Percentiles rank a stretch among this genome's conserved stretches.
Evolutionary conservation across 2,888 invertebrate species (phyloP).

Genomic region (Pelosia muscerda): DNA sequence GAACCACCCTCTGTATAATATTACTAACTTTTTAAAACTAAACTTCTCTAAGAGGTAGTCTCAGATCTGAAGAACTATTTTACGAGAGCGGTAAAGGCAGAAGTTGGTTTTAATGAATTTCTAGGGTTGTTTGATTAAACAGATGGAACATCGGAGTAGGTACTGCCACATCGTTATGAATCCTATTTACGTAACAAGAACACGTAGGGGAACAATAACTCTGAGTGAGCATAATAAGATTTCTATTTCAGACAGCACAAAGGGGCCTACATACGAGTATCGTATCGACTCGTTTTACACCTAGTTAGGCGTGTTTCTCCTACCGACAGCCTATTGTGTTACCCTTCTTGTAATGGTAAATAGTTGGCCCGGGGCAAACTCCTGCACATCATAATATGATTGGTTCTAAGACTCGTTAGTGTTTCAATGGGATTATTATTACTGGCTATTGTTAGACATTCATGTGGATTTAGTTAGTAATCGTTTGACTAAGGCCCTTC

Average conservation of each 20-base stretch:
- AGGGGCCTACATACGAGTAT: constrained; percentile 49
- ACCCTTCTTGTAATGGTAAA: constrained; percentile 80
- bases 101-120: background rate
- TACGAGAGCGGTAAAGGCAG: background rate
- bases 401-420: constrained; percentile 40
- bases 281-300: constrained; percentile 73
- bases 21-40: background rate
- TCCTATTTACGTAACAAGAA: constrained; percentile 28
- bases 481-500: background rate
- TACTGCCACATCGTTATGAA: constrained; percentile 14
- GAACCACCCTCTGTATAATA: background rate
- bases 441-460: constrained; percentile 44
- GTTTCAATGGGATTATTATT: constrained; percentile 63
- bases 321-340: constrained; percentile 46
- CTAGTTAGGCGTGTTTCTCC: constrained; percentile 73
- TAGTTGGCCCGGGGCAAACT: constrained; percentile 64
- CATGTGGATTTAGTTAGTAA: background rate
- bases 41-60: background rate
- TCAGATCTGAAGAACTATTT: background rate
- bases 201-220: constrained; percentile 39
- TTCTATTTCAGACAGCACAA: constrained; percentile 50
- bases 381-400: constrained; percentile 52
- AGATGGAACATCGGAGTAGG: background rate
- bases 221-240: constrained; percentile 36
- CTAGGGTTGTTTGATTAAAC: background rate